Evolutionary conservation across 2,888 invertebrate genomes (phyloP).

Genomic region (Limenitis arthemis): DNA sequence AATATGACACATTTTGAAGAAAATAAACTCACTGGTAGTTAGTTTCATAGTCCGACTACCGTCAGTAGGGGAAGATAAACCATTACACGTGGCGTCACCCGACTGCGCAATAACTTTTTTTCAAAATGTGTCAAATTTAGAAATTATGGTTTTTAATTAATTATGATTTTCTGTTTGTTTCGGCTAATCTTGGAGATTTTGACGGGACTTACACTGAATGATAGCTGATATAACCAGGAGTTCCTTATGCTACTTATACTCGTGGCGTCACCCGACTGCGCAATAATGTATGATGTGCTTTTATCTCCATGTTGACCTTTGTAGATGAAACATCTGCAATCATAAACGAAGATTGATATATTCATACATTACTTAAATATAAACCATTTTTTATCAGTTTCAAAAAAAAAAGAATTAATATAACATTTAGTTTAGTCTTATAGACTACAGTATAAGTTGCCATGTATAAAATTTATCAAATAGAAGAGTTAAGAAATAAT

Average conservation of each 20-base stretch:
- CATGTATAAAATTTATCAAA: no score
- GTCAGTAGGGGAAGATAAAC: slow-evolving; percentile 80
- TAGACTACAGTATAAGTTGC: no score
- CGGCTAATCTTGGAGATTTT: no score
- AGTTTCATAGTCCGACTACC: slow-evolving; percentile 86
- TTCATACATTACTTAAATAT: not conserved
- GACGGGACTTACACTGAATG: no score
- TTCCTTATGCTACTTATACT: no score
- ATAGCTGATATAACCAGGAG: no score
- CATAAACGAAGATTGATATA: not conserved
- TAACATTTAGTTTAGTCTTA: no score
- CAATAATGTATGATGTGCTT: slow-evolving; percentile 75
- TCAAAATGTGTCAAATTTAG: no score
- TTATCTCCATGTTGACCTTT: slow-evolving; percentile 68
- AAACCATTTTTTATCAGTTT: not conserved
- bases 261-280: slow-evolving; percentile 85
- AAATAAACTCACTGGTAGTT: slow-evolving; percentile 74
- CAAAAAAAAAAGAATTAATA: no score
- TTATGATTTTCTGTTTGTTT: no score
- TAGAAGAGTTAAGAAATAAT: no score
- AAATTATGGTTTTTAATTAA: no score
- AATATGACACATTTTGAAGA: not conserved
- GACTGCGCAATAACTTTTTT: slow-evolving; percentile 83
- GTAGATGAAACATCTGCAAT: slow-evolving; percentile 83
- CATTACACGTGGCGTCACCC: slow-evolving; percentile 86